Percentiles rank a stretch among this genome's conserved stretches.
Conservation (phyloP, 1,140 invertebrate genomes). For the Hylaeus volcanicus region DNA sequence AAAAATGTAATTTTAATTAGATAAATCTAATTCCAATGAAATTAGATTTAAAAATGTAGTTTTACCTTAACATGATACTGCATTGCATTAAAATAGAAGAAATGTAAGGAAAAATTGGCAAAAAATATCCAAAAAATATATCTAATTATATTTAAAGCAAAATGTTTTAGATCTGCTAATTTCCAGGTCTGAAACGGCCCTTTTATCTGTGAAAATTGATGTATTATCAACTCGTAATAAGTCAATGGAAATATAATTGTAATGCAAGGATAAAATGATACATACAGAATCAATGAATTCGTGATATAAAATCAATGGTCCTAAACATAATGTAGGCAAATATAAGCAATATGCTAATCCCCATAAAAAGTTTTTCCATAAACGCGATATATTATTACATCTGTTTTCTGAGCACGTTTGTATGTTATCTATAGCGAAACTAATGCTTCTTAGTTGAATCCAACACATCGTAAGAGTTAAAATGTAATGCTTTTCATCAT, state of each 20-base stretch:
- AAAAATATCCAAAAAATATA: slow-evolving; percentile 87
- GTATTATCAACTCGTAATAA: not conserved
- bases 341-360: slow-evolving; percentile 89
- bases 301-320: slow-evolving; percentile 89
- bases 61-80: slow-evolving; percentile 83
- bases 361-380: slow-evolving; percentile 75
- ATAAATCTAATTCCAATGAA: not conserved
- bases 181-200: slow-evolving; percentile 72
- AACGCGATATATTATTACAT: slow-evolving; percentile 6
- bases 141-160: slow-evolving; percentile 82
- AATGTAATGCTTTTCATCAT: slow-evolving; percentile 74
- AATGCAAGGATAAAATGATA: slow-evolving; percentile 39
- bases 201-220: slow-evolving; percentile 72
- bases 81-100: slow-evolving; percentile 89
- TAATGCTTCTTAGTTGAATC: slow-evolving; percentile 82
- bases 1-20: slow-evolving; percentile 4
- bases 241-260: not conserved
- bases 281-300: slow-evolving; percentile 83
- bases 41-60: slow-evolving; percentile 19
- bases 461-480: slow-evolving; percentile 80
- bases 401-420: slow-evolving; percentile 53
- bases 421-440: slow-evolving; percentile 80
- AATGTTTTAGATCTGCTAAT: slow-evolving; percentile 73
- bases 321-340: slow-evolving; percentile 88
- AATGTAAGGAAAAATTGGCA: slow-evolving; percentile 88